Base-by-base conservation (phyloP, 2,113 vertebrate genomes). In the Verasper variegatus region DNA sequence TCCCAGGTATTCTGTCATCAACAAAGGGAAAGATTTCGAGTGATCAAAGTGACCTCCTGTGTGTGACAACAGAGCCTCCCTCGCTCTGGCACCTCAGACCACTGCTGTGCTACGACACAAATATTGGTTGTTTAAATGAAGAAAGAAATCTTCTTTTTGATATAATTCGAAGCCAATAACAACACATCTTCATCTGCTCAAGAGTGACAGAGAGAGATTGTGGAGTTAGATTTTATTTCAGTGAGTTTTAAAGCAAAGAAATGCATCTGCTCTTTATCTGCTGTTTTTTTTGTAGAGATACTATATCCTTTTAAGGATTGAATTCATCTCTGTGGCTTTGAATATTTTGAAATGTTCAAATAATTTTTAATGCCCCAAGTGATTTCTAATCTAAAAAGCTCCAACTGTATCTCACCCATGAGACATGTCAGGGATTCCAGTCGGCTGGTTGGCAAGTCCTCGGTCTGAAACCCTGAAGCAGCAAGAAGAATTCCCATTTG, bases 21-120 rank as follows among this genome's bases (percentile, higher is more conserved):
- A 84, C 88, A 84, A 86, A 82, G 81, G 64, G 82, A 80, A 82
- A 86, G 74, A 72, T 57, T 85, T 90, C 87, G 52, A 52, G 84
- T 86, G 81, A 90, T 93, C 83, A 93, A 93, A 93, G 89, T 27
- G 58, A 21, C 61, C 76, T 77, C 67, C 71, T 71, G 68, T 79
- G 78, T 75, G 68, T 66, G 78, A 81, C 67, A 86, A 71, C 82
- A 83, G 78, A 74, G 49, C 9, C 78, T 80, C 51, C 21, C 51
- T 68, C 49, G 18, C 74, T 84, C 57, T 70, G 56, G 77, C 69
- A 81, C 72, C 61, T 82, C 54, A 74, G 72, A 55, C 58, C 85
- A 60, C 37, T 52, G 58, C 81, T 69, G 47, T 18, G 6, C 45
- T 56, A 1, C 60, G 64, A 31, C 67, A 80, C 23, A 17, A 56